These are phyloP conservation scores for Oryzaephilus surinamensis DNA, from an alignment of 1,140 invertebrate genomes.

Conservation along the genomic window DNA sequence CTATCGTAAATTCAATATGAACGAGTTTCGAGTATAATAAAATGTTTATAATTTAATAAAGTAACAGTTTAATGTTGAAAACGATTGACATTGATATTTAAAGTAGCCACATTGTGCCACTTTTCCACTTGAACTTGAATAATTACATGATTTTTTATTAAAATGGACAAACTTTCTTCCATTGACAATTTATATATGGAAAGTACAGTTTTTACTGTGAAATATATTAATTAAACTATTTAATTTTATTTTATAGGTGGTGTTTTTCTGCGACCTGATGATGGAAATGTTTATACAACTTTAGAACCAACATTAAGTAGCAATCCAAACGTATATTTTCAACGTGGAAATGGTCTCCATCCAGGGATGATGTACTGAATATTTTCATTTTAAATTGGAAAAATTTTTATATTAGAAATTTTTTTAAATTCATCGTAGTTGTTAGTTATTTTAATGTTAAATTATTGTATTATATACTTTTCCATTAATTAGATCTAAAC, in stretches of 20 bases:
- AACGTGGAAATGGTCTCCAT: slow-evolving; percentile 62
- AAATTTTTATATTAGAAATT: slow-evolving; percentile 7
- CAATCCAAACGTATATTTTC: slow-evolving; percentile 77
- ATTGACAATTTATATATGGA: too few species aligned
- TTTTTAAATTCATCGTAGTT: slow-evolving; percentile 6
- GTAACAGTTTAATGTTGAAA: too few species aligned
- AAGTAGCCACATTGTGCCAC: too few species aligned
- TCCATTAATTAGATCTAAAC: neutral
- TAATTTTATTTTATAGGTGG: slow-evolving; percentile 43
- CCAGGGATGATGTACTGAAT: slow-evolving; percentile 73
- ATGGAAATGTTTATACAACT: slow-evolving; percentile 70
- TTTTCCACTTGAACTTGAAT: too few species aligned
- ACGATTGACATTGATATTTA: too few species aligned
- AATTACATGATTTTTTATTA: too few species aligned
- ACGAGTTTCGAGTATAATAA: too few species aligned
- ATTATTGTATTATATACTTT: neutral
- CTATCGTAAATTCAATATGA: too few species aligned
- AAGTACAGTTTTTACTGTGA: too few species aligned
- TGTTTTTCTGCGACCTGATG: slow-evolving; percentile 62
- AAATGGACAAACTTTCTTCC: too few species aligned
- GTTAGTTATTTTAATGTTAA: slow-evolving; percentile 1
- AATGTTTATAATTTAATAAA: too few species aligned
- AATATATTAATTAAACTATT: slow-evolving; percentile 10
- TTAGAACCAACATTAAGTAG: slow-evolving; percentile 71
- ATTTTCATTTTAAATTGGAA: slow-evolving; percentile 2